Evolutionary conservation across 2,888 invertebrate genomes (phyloP), one percentile per base, ranked within the genome.

Genomic region (Campaea margaritaria): DNA sequence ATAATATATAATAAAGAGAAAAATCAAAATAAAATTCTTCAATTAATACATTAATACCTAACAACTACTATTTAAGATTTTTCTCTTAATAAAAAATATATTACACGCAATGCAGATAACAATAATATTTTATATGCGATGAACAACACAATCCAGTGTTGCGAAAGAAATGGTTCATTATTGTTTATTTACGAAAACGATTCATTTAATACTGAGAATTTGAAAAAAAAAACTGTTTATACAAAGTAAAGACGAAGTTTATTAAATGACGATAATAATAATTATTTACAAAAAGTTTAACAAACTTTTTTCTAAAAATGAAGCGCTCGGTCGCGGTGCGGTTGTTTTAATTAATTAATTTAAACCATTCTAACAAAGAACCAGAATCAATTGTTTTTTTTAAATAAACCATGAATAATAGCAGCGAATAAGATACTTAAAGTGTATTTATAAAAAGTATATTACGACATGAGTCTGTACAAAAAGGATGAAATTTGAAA

Each of bases 21-120:
- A 91, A 92, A 89, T 91, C 89, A 87, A 89, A 91, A 91, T 90
- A 91, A 90, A 91, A 86, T 87, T 90, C 85, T 87, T 90, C 89
- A 90, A 90, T 89, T 87, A 91, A 91, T 91, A 89, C 89, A 91
- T 90, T 90, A 90, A 89, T 91, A 81, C 82, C 92, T 91, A 91
- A 86, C 76, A 87, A 86, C 89, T 90, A 91, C 84, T 85, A 88
- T 89, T 90, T 90, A 91, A 91, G 91, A 90, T 84, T 91, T 91
- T 88, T 78, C 86, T 89, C 89, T 90, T 86, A 91, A 87, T 91
- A 90, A 91, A 78, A n/a, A 89, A 89, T 91, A 91, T 91, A 89
- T 89, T 92, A 92, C 91, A 92, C 87, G 85, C 87, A 67, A 75
- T 85, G 85, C 76, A 83, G 79, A 87, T 87, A 91, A 91, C 91